Evolutionary conservation across 2,113 vertebrate genomes (phyloP), one percentile per base, ranked within the genome.

Genomic region (Mesembrinibis cayennensis): DNA sequence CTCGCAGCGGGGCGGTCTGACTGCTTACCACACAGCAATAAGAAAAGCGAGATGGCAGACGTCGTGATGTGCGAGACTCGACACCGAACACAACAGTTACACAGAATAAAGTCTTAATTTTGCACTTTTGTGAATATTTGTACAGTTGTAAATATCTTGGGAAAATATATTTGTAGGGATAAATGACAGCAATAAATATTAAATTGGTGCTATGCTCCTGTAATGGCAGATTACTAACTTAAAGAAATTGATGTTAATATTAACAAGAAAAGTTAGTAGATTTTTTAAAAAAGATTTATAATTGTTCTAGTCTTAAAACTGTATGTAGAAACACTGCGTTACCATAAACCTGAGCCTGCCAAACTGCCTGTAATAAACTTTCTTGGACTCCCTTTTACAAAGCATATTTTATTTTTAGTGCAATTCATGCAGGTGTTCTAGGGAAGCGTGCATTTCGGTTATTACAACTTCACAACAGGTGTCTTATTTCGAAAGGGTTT

Each of bases 61-160:
- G 22, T 30, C 7, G 34, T 30, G 58, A 38, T 49, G 72, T 7
- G 1, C 8, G 49, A 83, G 92, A 40, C 80, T 63, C 63, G 3
- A 71, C 87, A 9, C 45, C 38, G 88, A 91, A 95, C 59, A 70
- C 42, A 82, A 9, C 6, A 5, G 96, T 74, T 10, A 83, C 73
- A 89, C 84, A 66, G 87, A 93, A 83, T 81, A 91, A 94, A 92
- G 97, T 98, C 98, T 98, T 98, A 98, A 98, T 97, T 98, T 99
- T 99, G 99, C 98, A 99, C 99, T 99, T 98, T 98, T 97, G 97
- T 94, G 82, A 98, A 98, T 98, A 97, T 82, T 96, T 99, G 98
- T 99, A 99, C 96, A 99, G 97, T 97, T 98, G 98, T 98, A 98
- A 98, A 98, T 97, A 97, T 56, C 67, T 95, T 92, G 94, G 95